Evolutionary conservation across 2,113 vertebrate genomes (phyloP).

Genomic region (Ictalurus furcatus): DNA sequence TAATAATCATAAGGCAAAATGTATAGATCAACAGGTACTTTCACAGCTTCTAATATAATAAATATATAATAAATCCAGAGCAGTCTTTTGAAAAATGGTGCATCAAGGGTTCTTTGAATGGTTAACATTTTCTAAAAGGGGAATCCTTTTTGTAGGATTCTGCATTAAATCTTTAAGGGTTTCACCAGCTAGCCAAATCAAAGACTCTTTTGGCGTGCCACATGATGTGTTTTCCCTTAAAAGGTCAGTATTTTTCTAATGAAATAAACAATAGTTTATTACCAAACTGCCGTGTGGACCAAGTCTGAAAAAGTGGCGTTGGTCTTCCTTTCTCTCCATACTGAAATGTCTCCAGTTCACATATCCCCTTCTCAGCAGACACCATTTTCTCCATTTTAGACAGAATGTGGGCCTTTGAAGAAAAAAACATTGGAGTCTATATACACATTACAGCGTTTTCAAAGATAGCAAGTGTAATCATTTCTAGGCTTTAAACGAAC

Average conservation of each 20-base stretch:
- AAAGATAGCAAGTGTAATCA: no score
- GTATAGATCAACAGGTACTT: neutral
- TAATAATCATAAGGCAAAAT: neutral
- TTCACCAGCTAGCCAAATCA: neutral
- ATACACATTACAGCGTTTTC: neutral
- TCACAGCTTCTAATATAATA: neutral
- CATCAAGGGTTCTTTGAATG: neutral
- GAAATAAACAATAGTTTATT: conserved; percentile 53
- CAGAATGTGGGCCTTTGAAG: conserved; percentile 60
- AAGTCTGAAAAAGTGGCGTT: conserved; percentile 81
- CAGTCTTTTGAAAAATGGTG: neutral
- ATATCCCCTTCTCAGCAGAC: conserved; percentile 78
- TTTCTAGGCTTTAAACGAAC: no score
- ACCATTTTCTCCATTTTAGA: conserved; percentile 87
- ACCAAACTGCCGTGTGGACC: conserved; percentile 85
- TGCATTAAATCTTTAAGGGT: neutral
- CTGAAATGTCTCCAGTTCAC: conserved; percentile 83
- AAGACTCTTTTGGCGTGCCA: neutral
- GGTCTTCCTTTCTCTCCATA: conserved; percentile 62
- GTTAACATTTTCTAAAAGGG: no score
- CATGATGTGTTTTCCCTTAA: neutral
- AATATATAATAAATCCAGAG: neutral
- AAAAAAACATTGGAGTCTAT: neutral
- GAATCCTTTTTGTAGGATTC: neutral
- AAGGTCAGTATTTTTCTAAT: neutral